These are phyloP conservation scores for Cricetomys ansorgei DNA, from an alignment of 2,113 vertebrate species.

Conservation along the genomic window DNA sequence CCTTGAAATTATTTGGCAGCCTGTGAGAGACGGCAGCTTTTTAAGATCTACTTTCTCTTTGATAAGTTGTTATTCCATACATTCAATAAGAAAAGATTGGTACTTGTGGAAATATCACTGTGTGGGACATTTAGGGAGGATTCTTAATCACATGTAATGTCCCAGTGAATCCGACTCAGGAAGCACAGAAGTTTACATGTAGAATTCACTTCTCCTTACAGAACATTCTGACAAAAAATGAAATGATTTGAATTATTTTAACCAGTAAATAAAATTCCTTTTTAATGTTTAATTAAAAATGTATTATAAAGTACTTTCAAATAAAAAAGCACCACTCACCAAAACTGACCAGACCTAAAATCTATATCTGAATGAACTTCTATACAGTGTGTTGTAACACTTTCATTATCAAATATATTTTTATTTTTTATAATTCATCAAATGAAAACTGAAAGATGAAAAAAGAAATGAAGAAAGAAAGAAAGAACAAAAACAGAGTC, in stretches of 20 bases:
- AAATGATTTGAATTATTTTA: background rate
- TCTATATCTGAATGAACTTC: background rate
- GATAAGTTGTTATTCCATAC: constrained; percentile 43
- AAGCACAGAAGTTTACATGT: background rate
- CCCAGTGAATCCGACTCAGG: background rate
- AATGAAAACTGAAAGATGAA: too few species aligned
- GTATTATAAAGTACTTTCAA: background rate
- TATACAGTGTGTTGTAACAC: background rate
- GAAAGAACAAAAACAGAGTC: background rate
- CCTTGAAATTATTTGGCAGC: background rate
- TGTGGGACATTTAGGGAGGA: background rate
- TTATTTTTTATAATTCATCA: too few species aligned
- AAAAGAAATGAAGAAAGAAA: background rate
- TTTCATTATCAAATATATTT: background rate
- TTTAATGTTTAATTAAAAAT: background rate
- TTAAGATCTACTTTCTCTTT: background rate
- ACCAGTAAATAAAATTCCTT: background rate
- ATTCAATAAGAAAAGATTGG: background rate
- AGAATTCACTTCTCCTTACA: background rate
- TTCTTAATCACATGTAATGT: background rate
- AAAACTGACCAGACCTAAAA: background rate
- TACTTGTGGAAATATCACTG: background rate
- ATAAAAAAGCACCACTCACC: background rate
- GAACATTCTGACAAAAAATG: background rate
- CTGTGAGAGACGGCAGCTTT: background rate